These are phyloP conservation scores for Eubucco bourcierii DNA, from an alignment of 2,113 vertebrate genomes.

Conservation along the genomic window DNA sequence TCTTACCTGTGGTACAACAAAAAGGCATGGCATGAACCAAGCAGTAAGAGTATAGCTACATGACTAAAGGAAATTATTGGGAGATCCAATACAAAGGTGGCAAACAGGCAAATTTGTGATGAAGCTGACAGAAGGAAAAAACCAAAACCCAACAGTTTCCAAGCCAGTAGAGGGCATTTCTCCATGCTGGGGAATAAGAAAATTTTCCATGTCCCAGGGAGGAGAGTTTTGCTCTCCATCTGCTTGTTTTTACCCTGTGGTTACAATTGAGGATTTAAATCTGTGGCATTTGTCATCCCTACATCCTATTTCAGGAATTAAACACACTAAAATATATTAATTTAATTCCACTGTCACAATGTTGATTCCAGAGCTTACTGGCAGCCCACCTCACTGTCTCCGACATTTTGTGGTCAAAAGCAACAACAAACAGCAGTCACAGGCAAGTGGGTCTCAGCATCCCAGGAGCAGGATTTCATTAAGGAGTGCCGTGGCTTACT, in stretches of 20 bases:
- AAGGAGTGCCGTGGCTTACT: background rate
- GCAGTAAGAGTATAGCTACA: background rate
- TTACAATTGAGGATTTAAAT: conserved; percentile 13
- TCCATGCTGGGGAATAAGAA: background rate
- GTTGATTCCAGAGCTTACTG: background rate
- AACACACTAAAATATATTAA: background rate
- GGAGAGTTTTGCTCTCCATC: background rate
- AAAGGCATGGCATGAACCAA: background rate
- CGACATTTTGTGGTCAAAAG: conserved; percentile 30
- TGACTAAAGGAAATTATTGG: background rate
- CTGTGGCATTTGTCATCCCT: conserved; percentile 8
- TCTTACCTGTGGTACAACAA: background rate
- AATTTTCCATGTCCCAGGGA: background rate
- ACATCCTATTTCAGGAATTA: conserved; percentile 39
- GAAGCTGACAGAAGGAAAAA: background rate
- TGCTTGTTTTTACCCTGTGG: background rate
- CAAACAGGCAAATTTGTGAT: background rate
- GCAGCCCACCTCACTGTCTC: background rate
- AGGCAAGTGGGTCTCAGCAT: background rate
- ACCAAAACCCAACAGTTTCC: background rate
- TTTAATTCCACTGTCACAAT: background rate
- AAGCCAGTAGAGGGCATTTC: conserved; percentile 14
- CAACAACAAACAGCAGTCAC: background rate
- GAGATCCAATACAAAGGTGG: background rate
- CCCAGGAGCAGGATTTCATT: background rate